A percentile compares a stretch with the other conserved stretches of the same genome.
Evolutionary conservation across 2,888 invertebrate species (phyloP).

Genomic region (Ornithoptera alexandrae): DNA sequence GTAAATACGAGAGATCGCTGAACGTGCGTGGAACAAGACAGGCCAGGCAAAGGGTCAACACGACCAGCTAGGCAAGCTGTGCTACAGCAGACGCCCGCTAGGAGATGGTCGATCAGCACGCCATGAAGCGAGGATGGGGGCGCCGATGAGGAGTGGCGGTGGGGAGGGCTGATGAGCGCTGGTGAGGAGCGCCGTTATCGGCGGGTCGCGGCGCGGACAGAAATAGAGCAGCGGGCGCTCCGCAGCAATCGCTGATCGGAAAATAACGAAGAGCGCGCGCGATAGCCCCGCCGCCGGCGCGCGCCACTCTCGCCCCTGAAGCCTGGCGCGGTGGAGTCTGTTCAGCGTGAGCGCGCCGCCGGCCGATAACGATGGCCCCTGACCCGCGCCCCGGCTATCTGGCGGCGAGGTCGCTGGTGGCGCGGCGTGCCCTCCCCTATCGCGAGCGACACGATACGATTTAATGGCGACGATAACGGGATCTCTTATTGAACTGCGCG

Average conservation of each 20-base stretch:
- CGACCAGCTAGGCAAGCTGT: too few species aligned
- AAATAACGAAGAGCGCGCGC: slow-evolving; percentile 57
- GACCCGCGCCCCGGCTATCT: slow-evolving; percentile 20
- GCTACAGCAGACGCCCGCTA: too few species aligned
- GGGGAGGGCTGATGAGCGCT: neutral
- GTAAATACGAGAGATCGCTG: too few species aligned
- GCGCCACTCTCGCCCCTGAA: slow-evolving; percentile 5
- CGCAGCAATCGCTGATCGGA: slow-evolving; percentile 64
- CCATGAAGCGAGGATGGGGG: neutral
- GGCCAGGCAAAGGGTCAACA: too few species aligned
- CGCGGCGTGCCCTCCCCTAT: slow-evolving; percentile 3
- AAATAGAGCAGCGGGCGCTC: slow-evolving; percentile 30
- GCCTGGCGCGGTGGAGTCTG: neutral
- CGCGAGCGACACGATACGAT: slow-evolving; percentile 22
- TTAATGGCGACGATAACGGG: slow-evolving; percentile 24
- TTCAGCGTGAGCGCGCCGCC: neutral
- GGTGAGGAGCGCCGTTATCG: neutral
- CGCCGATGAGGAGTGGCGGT: neutral
- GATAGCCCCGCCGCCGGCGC: slow-evolving; percentile 51
- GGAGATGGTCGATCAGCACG: neutral
- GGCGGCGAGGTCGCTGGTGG: slow-evolving; percentile 11
- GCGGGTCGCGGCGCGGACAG: slow-evolving; percentile 6
- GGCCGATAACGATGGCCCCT: slow-evolving; percentile 21
- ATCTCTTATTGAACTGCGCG: slow-evolving; percentile 17
- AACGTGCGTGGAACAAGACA: too few species aligned